phyloP scores from a whole-genome alignment of 2,888 invertebrate species.

The Tortricodes alternella region DNA sequence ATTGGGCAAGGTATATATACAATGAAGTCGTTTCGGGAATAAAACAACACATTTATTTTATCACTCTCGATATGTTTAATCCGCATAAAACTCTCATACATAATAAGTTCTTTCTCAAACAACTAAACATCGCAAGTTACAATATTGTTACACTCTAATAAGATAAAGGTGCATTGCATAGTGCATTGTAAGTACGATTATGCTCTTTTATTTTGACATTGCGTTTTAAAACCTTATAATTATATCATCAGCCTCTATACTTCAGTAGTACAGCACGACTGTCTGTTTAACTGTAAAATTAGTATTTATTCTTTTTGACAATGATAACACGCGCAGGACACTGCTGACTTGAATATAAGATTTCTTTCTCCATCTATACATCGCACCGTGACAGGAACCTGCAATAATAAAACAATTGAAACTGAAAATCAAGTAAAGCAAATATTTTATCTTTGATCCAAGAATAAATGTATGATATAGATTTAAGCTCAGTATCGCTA shows the following conservation, averaged over 20 bases:
- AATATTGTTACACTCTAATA: conserved; percentile 10
- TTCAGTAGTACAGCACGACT: not conserved
- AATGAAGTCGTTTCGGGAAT: too few relatives aligned
- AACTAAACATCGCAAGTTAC: conserved; percentile 24
- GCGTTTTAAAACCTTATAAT: not conserved
- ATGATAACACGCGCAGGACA: conserved; percentile 92
- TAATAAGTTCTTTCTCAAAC: not conserved
- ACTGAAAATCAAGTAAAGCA: too few relatives aligned
- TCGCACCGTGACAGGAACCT: conserved; percentile 89
- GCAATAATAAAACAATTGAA: conserved; percentile 52
- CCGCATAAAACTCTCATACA: conserved; percentile 13
- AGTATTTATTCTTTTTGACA: conserved; percentile 87
- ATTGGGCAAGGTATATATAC: too few relatives aligned
- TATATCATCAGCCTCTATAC: not conserved
- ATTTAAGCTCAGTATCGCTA: too few relatives aligned
- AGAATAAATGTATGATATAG: too few relatives aligned
- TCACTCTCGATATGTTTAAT: conserved; percentile 46
- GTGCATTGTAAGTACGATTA: not conserved
- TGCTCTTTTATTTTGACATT: not conserved
- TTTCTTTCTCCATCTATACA: conserved; percentile 91
- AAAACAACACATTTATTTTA: not conserved
- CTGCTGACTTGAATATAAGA: conserved; percentile 91
- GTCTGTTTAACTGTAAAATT: not conserved
- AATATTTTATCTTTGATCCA: too few relatives aligned
- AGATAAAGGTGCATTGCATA: not conserved